Conservation (phyloP, 2,113 vertebrate species). For the Motacilla tschutschensis region DNA sequence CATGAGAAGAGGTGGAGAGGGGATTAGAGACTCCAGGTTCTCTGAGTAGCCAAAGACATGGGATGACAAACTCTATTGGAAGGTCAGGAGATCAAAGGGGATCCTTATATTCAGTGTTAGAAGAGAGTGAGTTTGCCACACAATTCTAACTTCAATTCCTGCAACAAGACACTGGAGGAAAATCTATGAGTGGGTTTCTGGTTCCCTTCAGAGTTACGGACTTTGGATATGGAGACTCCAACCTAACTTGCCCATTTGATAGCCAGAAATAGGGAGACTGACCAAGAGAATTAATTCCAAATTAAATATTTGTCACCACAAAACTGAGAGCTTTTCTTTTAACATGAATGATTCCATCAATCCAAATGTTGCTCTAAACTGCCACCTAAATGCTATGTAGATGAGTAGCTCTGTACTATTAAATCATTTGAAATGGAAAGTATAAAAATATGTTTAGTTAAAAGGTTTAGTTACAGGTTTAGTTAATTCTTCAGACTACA, state of each 20-base stretch:
- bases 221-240: neutral
- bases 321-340: rapidly evolving
- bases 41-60: neutral
- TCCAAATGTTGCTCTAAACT: neutral
- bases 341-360: neutral
- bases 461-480: neutral
- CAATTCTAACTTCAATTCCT: neutral
- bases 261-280: neutral
- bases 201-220: neutral
- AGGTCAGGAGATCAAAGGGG: neutral
- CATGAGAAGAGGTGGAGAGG: neutral
- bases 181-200: neutral
- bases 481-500: neutral
- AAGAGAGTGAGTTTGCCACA: neutral
- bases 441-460: neutral
- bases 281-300: neutral
- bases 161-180: neutral
- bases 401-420: neutral
- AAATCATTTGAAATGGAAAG: neutral
- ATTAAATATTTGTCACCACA: neutral
- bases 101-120: neutral
- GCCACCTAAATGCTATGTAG: rapidly evolving
- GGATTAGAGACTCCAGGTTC: neutral
- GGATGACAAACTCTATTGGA: neutral
- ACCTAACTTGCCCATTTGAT: neutral